Conservation (phyloP, 2,113 vertebrate genomes). For the Chionodraco myersi region DNA sequence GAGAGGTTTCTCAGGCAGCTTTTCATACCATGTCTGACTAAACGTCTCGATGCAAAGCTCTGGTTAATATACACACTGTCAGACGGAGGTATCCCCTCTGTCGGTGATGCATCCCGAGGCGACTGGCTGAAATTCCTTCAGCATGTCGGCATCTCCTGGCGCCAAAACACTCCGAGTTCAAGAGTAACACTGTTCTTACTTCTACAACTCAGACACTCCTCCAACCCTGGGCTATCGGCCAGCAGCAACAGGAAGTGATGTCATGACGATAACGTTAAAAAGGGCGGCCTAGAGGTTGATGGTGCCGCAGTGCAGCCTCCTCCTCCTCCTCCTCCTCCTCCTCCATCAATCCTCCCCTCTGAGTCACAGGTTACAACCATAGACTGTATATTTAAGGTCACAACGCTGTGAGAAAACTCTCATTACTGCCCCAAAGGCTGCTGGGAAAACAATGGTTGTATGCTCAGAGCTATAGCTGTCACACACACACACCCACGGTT, state of each 20-base stretch:
- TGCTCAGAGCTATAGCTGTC: conserved; percentile 24
- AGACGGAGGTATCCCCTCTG: not conserved
- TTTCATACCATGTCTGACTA: not conserved
- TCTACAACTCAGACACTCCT: conserved; percentile 26
- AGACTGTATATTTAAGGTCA: too few species aligned
- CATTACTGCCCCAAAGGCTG: conserved; percentile 57
- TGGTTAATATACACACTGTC: not conserved
- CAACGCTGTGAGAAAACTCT: conserved; percentile 60
- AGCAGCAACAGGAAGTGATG: conserved; percentile 61
- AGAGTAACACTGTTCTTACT: conserved; percentile 16
- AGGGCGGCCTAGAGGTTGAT: conserved; percentile 57
- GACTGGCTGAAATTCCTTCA: conserved; percentile 26
- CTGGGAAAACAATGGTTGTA: conserved; percentile 39
- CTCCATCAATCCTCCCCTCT: conserved; percentile 34
- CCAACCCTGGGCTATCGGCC: conserved; percentile 26
- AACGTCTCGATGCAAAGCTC: not conserved
- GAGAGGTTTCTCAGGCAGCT: not conserved
- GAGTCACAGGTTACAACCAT: conserved; percentile 58
- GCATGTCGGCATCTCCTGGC: conserved; percentile 28
- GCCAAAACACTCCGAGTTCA: conserved; percentile 17
- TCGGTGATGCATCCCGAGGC: conserved; percentile 20
- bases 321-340: too few species aligned
- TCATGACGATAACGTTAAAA: conserved; percentile 38
- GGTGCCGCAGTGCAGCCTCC: conserved; percentile 69
- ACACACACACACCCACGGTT: not conserved